Base-by-base conservation (phyloP, 2,113 vertebrate species). In the Lampris incognitus region DNA sequence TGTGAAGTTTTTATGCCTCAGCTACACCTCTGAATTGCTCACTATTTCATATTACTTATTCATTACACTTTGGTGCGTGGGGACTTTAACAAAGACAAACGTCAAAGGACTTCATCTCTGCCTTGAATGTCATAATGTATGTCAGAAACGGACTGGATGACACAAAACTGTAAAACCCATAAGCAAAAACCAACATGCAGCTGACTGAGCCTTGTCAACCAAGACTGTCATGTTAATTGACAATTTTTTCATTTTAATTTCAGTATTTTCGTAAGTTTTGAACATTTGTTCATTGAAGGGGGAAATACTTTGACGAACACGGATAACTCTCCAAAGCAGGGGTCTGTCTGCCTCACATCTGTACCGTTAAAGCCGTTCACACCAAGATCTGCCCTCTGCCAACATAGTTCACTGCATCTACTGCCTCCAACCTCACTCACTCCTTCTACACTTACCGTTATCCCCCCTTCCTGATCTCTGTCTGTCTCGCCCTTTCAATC, bases 111-210 rank as follows among this genome's bases (percentile, higher is more conserved):
- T 51, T 70, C 72, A 81, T 81, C 59, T 52, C 50, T 3, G 24
- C 42, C 36, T 76, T 60, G 78, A 78, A 61, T 83, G 79, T 80
- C 63, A 75, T 81, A 48, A 79, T 82, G 63, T 63, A 69, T 72
- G 76, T 87, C 72, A 87, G 65, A 59, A 48, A 48, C 6, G 0
- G 46, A 61, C 74, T 81, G 83, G 79, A 70, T 61, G 61, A 81
- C 76, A 70, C 79, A n/a, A 1, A 42, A 52, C 63, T 79, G 72
- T 66, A 54, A 74, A 82, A 67, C 83, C 52, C 50, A 69, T 74
- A 8, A 54, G n/a, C 41, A 55, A 72, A 68, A 46, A 61, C 42
- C 60, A 37, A 69, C 76, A 73, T 2, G 55, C 1, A 11, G 8
- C 48, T 38, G 13, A 49, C 13, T 1, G 41, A 37, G 38, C 69